Evolutionary conservation across 2,888 invertebrate species (phyloP), one percentile per base, ranked within the genome.

Genomic region (Sympetrum striolatum): DNA sequence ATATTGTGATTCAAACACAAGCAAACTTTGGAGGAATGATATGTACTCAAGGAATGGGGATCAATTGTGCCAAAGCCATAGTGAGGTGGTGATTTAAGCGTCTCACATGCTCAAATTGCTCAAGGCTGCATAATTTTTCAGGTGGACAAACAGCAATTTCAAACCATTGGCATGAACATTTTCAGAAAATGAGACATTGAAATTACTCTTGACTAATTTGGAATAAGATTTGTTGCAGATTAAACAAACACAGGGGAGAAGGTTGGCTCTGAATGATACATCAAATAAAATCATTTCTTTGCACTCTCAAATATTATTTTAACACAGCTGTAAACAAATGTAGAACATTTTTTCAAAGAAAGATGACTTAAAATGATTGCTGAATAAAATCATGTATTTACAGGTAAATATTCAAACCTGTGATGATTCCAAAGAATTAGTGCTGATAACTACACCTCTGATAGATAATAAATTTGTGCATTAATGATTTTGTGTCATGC

Each of bases 61-160:
- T 86, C 12, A 86, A 86, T 14, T 86, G 86, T 58, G 86, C 86
- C 86, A 86, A 86, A 64, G 86, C 86, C 86, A 86, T 35, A 86
- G 86, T 86, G 86, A 86, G 86, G 86, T 86, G 86, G 86, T 86
- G 86, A 86, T 37, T 60, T 60, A 86, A 86, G 86, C 86, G 86
- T 86, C 35, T 64, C 10, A 39, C 86, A 86, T 86, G 86, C 86
- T 86, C 60, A 58, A 39, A 86, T 86, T 60, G 86, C 86, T 60
- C 86, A 60, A 86, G 86, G 86, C 86, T 86, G 60, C 64, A 60
- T 60, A 37, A 37, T 86, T 53, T 64, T 60, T 53, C 60, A 37
- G 22, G 31, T n/a, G 60, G 12, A 86, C 35, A 58, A 58, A 60
- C 82, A 37, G 60, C 37, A 37, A 64, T 15, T 86, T 86, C 37